phyloP scores from a whole-genome alignment of 2,113 vertebrate genomes.

The Chrysochloris asiatica region DNA sequence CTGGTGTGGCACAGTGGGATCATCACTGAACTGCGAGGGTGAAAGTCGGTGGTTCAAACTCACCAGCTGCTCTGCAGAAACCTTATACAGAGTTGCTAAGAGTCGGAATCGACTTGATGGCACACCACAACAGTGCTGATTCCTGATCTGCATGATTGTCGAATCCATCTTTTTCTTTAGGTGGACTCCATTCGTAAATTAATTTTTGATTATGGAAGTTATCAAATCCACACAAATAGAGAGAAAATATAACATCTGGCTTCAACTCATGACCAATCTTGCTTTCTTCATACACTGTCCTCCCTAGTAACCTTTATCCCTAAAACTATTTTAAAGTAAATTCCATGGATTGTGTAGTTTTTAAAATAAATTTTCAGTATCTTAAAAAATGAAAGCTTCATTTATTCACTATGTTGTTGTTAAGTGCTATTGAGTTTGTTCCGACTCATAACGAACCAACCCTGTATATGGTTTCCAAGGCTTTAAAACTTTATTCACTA shows the following conservation, averaged over 20 bases:
- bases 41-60: too few relatives aligned
- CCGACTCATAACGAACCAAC: too few relatives aligned
- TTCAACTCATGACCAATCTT: neutral
- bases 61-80: too few relatives aligned
- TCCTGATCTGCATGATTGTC: neutral
- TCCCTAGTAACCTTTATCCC: too few relatives aligned
- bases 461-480: too few relatives aligned
- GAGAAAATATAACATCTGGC: neutral
- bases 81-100: too few relatives aligned
- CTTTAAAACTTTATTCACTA: neutral
- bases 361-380: neutral
- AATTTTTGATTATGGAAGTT: neutral
- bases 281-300: neutral
- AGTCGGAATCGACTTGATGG: too few relatives aligned
- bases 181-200: neutral
- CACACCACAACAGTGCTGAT: too few relatives aligned
- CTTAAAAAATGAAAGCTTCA: slow-evolving; percentile 16
- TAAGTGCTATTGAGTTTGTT: too few relatives aligned
- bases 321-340: neutral
- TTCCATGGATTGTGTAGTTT: neutral
- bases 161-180: neutral
- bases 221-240: neutral
- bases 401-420: neutral
- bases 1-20: too few relatives aligned
- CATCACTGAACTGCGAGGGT: too few relatives aligned